phyloP scores from a whole-genome alignment of 2,888 invertebrate species.

The Notocelia uddmanniana region DNA sequence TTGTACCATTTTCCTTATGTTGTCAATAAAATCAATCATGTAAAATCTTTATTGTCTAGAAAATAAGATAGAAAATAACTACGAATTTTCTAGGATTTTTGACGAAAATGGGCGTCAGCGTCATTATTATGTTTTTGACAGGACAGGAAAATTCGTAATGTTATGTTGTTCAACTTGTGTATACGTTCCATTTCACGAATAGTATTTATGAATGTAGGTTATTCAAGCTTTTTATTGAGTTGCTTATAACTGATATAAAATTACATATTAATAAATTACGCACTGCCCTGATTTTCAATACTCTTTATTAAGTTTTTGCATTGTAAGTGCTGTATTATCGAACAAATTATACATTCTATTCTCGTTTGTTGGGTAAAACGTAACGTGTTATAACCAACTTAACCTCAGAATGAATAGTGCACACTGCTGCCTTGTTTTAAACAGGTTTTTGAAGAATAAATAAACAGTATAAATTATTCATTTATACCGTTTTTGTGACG shows the following conservation, averaged over 20 bases:
- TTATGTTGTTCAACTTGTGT: constrained; percentile 49
- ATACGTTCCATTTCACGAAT: constrained; percentile 52
- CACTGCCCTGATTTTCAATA: too few species aligned
- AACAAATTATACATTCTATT: background rate
- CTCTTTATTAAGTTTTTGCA: background rate
- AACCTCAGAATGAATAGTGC: background rate
- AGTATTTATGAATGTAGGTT: background rate
- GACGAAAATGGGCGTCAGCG: constrained; percentile 26
- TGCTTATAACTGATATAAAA: background rate
- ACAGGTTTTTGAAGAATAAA: constrained; percentile 1
- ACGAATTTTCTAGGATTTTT: constrained; percentile 3
- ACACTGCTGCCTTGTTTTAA: constrained; percentile 14
- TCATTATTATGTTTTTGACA: constrained; percentile 24
- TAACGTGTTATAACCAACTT: constrained; percentile 10
- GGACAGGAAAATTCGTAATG: constrained; percentile 15
- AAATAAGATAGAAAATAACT: constrained; percentile 31
- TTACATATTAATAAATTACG: background rate
- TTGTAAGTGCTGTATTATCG: background rate
- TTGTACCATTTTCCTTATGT: constrained; percentile 12
- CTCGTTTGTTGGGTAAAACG: background rate
- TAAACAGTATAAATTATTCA: constrained; percentile 5
- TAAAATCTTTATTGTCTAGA: constrained; percentile 3
- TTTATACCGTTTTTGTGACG: background rate
- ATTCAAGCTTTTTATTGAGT: background rate
- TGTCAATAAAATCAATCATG: background rate